Conservation (phyloP, 1,140 invertebrate genomes). For the Trichomalopsis sarcophagae region DNA sequence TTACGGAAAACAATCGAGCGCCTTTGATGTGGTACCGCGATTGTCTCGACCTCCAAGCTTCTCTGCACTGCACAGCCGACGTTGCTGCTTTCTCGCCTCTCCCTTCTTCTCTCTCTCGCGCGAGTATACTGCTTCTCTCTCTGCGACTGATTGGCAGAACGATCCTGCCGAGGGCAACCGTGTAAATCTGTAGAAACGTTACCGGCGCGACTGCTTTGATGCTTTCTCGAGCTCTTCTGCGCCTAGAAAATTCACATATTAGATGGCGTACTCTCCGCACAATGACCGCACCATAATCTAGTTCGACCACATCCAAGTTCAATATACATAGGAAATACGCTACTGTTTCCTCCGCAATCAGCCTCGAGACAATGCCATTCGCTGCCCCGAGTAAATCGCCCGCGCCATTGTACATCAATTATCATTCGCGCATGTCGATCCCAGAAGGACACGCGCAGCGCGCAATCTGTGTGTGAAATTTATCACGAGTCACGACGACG, state of each 20-base stretch:
- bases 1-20: conserved; percentile 73
- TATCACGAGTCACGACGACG: not conserved
- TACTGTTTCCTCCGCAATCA: too few relatives aligned
- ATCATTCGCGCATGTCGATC: not conserved
- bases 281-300: too few relatives aligned
- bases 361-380: too few relatives aligned
- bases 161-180: conserved; percentile 16
- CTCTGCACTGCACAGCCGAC: not conserved
- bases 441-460: not conserved
- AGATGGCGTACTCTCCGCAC: too few relatives aligned
- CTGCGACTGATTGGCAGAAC: conserved; percentile 38
- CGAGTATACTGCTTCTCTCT: not conserved
- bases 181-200: not conserved
- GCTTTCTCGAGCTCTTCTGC: not conserved
- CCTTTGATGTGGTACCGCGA: conserved; percentile 71
- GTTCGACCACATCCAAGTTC: too few relatives aligned
- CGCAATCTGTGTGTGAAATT: not conserved
- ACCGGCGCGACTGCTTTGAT: not conserved
- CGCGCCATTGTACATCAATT: too few relatives aligned
- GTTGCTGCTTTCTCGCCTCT: not conserved
- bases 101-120: too few relatives aligned
- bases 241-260: not conserved
- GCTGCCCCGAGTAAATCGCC: too few relatives aligned
- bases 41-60: conserved; percentile 62
- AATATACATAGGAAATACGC: too few relatives aligned